Evolutionary conservation across 2,113 vertebrate species (phyloP).

Genomic region (Heterochromis multidens): DNA sequence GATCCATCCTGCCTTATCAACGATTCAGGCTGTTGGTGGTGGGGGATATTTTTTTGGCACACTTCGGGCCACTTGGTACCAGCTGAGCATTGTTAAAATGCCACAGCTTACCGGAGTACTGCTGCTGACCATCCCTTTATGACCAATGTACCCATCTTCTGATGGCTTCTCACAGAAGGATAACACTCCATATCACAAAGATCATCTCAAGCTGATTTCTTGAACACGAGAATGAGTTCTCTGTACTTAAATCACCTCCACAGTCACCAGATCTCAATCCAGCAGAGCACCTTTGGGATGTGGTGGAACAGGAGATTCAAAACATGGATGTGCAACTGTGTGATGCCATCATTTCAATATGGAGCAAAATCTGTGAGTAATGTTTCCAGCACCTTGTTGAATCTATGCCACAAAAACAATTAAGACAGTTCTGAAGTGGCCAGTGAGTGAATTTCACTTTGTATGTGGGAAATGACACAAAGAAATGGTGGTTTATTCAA

Average conservation of each 20-base stretch:
- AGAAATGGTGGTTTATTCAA: slow-evolving; percentile 3
- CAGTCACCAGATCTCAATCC: background rate
- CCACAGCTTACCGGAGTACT: no score
- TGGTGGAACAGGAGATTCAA: background rate
- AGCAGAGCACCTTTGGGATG: background rate
- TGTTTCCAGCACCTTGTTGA: background rate
- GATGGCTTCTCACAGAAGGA: no score
- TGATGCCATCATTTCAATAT: background rate
- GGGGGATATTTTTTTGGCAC: background rate
- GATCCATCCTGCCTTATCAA: background rate
- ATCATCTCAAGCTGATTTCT: background rate
- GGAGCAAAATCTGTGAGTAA: background rate
- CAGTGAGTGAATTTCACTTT: background rate
- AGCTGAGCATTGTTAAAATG: no score
- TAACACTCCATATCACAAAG: no score
- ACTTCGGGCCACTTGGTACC: background rate
- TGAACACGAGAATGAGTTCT: background rate
- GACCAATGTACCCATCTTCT: no score
- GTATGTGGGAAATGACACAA: background rate
- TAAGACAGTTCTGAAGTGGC: background rate
- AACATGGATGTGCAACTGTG: background rate
- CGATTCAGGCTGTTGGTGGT: background rate
- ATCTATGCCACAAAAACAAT: background rate
- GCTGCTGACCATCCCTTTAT: no score
- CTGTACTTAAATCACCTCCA: background rate